phyloP scores from a whole-genome alignment of 2,888 invertebrate species.

The Stenoptilia bipunctidactyla region DNA sequence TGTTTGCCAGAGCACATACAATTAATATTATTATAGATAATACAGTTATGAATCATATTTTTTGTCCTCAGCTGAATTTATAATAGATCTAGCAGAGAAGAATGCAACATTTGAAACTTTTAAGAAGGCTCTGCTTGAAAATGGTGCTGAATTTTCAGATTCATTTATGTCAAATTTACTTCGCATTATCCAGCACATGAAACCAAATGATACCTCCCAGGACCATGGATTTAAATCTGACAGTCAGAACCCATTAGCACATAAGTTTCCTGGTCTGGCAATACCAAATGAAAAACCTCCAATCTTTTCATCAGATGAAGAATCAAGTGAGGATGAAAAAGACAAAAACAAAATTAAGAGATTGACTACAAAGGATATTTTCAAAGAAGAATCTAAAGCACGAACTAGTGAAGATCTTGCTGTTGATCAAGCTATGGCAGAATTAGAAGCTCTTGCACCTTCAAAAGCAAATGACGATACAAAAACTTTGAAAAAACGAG shows the following conservation, averaged over 20 bases:
- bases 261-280: constrained; percentile 85
- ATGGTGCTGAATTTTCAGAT: constrained; percentile 97
- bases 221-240: constrained; percentile 21
- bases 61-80: constrained; percentile 89
- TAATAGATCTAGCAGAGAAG: constrained; percentile 93
- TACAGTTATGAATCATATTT: no score
- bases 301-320: constrained; percentile 45
- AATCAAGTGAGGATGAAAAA: constrained; percentile 42
- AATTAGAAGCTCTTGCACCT: constrained; percentile 87
- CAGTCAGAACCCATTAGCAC: constrained; percentile 66
- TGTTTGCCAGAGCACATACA: no score
- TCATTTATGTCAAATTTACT: constrained; percentile 94
- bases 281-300: constrained; percentile 80
- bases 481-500: constrained; percentile 27
- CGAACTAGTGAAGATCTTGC: constrained; percentile 45
- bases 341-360: constrained; percentile 30
- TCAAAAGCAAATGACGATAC: constrained; percentile 30
- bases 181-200: constrained; percentile 96
- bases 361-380: constrained; percentile 52
- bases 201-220: constrained; percentile 62
- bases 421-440: constrained; percentile 88
- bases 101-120: constrained; percentile 89
- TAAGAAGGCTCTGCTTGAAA: constrained; percentile 87
- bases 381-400: constrained; percentile 44
- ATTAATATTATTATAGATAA: no score